Evolutionary conservation across 2,888 invertebrate genomes (phyloP).

Genomic region (Priapulus caudatus): DNA sequence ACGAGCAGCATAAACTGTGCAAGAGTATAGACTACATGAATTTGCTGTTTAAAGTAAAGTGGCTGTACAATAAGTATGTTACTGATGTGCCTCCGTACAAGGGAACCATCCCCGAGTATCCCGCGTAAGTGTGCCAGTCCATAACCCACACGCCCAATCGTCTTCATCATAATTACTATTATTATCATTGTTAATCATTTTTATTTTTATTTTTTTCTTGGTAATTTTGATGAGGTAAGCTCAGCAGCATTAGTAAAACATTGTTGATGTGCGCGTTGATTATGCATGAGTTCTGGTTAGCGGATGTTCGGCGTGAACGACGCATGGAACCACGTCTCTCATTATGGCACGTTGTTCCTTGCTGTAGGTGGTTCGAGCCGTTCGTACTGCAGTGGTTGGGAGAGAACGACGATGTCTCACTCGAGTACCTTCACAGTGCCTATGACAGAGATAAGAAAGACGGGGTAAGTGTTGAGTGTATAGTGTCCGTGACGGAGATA

Average conservation of each 20-base stretch:
- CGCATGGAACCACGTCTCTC: too few relatives aligned
- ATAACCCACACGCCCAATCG: too few relatives aligned
- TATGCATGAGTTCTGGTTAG: too few relatives aligned
- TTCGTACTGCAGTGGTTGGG: constrained; percentile 99
- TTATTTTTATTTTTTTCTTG: constrained; percentile 1
- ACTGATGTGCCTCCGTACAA: constrained; percentile 94
- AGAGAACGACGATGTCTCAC: constrained; percentile 96
- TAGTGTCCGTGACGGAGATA: too few relatives aligned
- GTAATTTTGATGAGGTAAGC: too few relatives aligned
- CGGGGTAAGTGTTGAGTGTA: constrained; percentile 48
- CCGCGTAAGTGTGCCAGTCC: constrained; percentile 61
- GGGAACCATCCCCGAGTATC: constrained; percentile 93
- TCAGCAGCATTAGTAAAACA: too few relatives aligned
- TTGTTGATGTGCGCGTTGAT: too few relatives aligned
- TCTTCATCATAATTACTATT: not conserved
- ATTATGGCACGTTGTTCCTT: not conserved
- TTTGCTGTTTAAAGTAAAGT: constrained; percentile 97
- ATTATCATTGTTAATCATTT: not conserved
- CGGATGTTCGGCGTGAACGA: too few relatives aligned
- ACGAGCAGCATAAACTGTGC: constrained; percentile 86
- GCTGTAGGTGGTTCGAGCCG: constrained; percentile 85
- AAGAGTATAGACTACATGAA: constrained; percentile 99
- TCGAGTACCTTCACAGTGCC: constrained; percentile 96
- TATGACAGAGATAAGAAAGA: constrained; percentile 94
- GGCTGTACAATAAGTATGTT: constrained; percentile 95